A percentile compares a stretch with the other conserved stretches of the same genome.
These are phyloP conservation scores for Drosophila subsilvestris DNA, from an alignment of 2,888 invertebrate species.

Conservation along the genomic window DNA sequence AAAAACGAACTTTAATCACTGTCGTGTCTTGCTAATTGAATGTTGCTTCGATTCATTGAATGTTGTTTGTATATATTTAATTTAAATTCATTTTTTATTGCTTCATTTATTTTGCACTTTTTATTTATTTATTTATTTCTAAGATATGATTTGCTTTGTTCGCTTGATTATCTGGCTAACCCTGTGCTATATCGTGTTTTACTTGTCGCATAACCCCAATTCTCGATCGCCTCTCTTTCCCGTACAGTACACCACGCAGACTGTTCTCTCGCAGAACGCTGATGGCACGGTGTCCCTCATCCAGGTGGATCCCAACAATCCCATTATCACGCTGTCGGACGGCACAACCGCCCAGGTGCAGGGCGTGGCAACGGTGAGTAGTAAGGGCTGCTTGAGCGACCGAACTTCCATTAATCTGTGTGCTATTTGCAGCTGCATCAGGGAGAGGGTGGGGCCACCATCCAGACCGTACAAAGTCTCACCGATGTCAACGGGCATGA, in stretches of 20 bases:
- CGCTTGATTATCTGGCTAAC: background rate
- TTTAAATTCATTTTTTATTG: background rate
- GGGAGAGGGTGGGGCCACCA: conserved; percentile 86
- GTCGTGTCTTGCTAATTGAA: background rate
- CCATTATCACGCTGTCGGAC: conserved; percentile 97
- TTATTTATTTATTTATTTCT: too few relatives aligned
- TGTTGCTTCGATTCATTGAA: conserved; percentile 1
- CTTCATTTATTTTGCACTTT: background rate
- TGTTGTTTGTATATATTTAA: conserved; percentile 2
- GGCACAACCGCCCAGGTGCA: conserved; percentile 97
- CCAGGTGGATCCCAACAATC: conserved; percentile 96
- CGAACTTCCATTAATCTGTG: background rate
- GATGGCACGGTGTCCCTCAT: conserved; percentile 98
- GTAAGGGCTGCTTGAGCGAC: background rate
- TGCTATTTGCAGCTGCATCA: conserved; percentile 86
- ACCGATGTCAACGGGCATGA: conserved; percentile 89
- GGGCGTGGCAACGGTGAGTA: conserved; percentile 85
- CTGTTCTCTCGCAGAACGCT: conserved; percentile 97
- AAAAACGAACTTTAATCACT: background rate
- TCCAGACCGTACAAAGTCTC: conserved; percentile 89
- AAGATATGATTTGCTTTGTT: background rate
- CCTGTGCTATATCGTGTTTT: background rate
- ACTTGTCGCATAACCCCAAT: background rate
- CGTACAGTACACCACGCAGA: conserved; percentile 91
- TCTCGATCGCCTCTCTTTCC: background rate